Conservation (phyloP, 2,888 invertebrate genomes). For the Leucophora obtusa region DNA sequence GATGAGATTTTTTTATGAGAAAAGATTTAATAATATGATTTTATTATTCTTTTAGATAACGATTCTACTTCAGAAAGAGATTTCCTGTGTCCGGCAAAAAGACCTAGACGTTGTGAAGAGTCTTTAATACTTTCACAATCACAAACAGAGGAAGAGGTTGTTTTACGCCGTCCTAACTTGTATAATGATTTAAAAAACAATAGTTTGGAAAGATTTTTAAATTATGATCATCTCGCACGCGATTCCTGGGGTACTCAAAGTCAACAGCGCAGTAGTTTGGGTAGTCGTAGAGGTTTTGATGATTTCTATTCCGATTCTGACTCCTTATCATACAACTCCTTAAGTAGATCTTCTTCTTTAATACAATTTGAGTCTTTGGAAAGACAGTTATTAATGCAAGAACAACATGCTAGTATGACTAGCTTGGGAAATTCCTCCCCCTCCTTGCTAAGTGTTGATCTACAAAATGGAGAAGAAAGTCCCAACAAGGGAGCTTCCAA, state of each 20-base stretch:
- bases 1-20: not conserved
- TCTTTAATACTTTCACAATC: conserved; percentile 56
- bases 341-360: conserved; percentile 89
- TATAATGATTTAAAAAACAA: conserved; percentile 70
- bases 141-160: conserved; percentile 41
- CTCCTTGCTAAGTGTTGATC: conserved; percentile 75
- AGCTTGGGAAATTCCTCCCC: conserved; percentile 78
- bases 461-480: conserved; percentile 55
- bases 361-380: conserved; percentile 92
- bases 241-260: conserved; percentile 70
- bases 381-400: conserved; percentile 81
- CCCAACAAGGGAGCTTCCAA: conserved; percentile 42
- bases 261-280: conserved; percentile 71
- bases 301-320: conserved; percentile 79
- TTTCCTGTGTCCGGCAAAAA: conserved; percentile 86
- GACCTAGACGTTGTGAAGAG: conserved; percentile 82
- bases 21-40: not conserved
- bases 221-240: conserved; percentile 69
- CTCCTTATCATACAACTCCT: conserved; percentile 80
- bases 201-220: conserved; percentile 72
- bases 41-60: conserved; percentile 72
- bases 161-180: conserved; percentile 44
- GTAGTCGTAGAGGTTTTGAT: conserved; percentile 74
- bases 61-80: conserved; percentile 84
- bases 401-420: conserved; percentile 77